Conservation (phyloP, 2,797 vertebrate species). For the Siniperca scherzeri region DNA sequence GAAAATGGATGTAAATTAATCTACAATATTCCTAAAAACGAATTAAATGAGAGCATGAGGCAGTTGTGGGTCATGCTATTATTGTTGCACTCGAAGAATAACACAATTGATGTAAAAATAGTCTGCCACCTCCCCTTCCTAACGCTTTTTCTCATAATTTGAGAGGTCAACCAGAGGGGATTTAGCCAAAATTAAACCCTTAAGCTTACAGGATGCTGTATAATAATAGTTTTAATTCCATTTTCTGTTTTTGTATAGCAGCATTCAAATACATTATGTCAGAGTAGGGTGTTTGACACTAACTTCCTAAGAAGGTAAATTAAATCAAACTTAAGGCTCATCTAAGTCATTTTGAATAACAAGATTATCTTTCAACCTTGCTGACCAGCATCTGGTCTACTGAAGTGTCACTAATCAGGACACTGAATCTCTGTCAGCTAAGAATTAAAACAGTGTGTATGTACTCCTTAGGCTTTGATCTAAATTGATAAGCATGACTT, state of each 20-base stretch:
- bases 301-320: background rate
- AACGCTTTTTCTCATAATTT: conserved; percentile 37
- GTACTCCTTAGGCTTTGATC: background rate
- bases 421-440: background rate
- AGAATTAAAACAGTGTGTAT: background rate
- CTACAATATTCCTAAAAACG: background rate
- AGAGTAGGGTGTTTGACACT: background rate
- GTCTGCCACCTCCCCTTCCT: conserved; percentile 25
- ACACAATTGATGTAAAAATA: conserved; percentile 63
- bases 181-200: conserved; percentile 42
- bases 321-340: background rate
- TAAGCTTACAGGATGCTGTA: conserved; percentile 6
- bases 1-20: conserved; percentile 3
- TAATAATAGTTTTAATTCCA: conserved; percentile 4
- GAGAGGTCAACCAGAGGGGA: conserved; percentile 38
- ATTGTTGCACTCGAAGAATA: conserved; percentile 49
- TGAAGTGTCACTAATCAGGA: background rate
- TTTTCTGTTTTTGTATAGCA: conserved; percentile 7
- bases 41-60: conserved; percentile 25
- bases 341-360: background rate
- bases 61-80: conserved; percentile 12
- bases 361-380: background rate
- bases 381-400: background rate
- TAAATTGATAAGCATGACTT: background rate
- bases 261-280: conserved; percentile 6